Evolutionary conservation across 2,797 vertebrate species (phyloP).

Genomic region (Microhierax caerulescens): DNA sequence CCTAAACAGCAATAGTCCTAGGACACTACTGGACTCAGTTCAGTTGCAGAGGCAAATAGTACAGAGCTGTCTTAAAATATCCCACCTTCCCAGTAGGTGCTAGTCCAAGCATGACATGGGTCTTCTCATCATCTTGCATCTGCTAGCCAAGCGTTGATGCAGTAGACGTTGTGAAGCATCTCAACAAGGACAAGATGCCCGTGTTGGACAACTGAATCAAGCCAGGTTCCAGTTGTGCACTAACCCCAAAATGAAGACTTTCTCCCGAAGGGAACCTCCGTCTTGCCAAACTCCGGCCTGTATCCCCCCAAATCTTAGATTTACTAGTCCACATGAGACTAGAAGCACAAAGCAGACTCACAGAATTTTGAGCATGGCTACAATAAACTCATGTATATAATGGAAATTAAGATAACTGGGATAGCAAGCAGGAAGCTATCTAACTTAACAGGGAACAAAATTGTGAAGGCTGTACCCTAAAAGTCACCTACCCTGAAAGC

Average conservation of each 20-base stretch:
- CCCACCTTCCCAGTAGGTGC: accelerated
- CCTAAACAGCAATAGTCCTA: background rate
- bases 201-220: background rate
- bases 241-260: background rate
- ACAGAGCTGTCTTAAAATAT: background rate
- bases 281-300: background rate
- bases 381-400: background rate
- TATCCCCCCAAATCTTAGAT: background rate
- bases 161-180: background rate
- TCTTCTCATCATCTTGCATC: background rate
- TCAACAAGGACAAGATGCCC: background rate
- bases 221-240: background rate
- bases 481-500: background rate
- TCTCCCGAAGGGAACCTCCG: background rate
- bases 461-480: background rate
- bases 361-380: background rate
- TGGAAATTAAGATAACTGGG: background rate
- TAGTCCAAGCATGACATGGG: background rate
- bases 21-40: background rate
- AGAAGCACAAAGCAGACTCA: background rate
- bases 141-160: background rate
- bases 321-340: background rate
- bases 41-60: background rate
- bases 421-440: background rate
- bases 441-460: background rate